Evolutionary conservation across 2,888 invertebrate genomes (phyloP).

Genomic region (Drosophila birchii): DNA sequence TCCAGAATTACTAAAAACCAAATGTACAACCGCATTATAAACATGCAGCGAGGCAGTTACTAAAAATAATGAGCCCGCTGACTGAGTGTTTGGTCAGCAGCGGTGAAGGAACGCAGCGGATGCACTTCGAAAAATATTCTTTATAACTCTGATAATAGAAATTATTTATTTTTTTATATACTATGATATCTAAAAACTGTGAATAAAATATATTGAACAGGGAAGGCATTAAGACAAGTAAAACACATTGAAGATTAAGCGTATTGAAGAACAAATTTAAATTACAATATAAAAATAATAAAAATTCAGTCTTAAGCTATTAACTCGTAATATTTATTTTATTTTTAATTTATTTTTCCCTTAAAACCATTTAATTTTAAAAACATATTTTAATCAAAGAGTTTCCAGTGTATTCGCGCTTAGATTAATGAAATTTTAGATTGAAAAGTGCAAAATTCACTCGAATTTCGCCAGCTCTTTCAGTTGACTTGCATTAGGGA

Average conservation of each 20-base stretch:
- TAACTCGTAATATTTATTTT: neutral
- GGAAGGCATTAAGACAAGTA: too few relatives aligned
- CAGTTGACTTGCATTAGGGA: conserved; percentile 42
- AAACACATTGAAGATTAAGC: too few relatives aligned
- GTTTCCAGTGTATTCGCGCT: conserved; percentile 15
- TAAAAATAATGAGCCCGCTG: conserved; percentile 59
- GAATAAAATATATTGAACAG: too few relatives aligned
- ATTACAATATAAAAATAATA: too few relatives aligned
- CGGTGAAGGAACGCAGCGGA: neutral
- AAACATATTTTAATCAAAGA: neutral
- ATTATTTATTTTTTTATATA: neutral
- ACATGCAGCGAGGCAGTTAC: conserved; percentile 48
- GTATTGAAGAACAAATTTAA: too few relatives aligned
- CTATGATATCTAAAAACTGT: too few relatives aligned
- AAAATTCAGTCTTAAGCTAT: neutral
- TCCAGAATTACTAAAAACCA: conserved; percentile 73
- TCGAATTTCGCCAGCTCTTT: conserved; percentile 28
- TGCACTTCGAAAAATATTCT: neutral
- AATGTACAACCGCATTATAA: conserved; percentile 59
- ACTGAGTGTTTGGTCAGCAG: conserved; percentile 42
- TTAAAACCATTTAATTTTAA: neutral
- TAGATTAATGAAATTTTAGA: conserved; percentile 56
- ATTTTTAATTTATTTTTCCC: conserved; percentile 4
- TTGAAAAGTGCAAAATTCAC: conserved; percentile 37
- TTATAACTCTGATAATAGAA: neutral